phyloP scores from a whole-genome alignment of 2,797 vertebrate genomes.

The Myotis myotis region DNA sequence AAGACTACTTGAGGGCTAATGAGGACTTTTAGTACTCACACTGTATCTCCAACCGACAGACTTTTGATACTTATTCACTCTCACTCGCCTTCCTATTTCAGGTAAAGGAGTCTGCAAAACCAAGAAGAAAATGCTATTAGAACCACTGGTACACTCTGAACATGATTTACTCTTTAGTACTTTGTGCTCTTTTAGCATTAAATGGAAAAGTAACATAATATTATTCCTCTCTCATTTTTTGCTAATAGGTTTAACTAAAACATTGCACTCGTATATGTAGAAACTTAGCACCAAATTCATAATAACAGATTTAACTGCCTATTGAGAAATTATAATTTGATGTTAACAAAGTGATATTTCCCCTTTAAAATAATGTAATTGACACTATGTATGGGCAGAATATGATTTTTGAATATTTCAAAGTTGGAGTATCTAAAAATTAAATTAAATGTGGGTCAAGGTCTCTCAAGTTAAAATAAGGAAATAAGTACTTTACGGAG shows the following conservation, averaged over 20 bases:
- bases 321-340: constrained; percentile 34
- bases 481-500: neutral
- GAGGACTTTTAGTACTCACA: constrained; percentile 65
- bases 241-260: constrained; percentile 28
- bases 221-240: constrained; percentile 6
- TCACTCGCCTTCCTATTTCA: constrained; percentile 75
- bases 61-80: constrained; percentile 77
- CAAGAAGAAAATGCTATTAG: constrained; percentile 37
- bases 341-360: neutral
- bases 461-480: constrained; percentile 23
- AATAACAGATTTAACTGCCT: constrained; percentile 4
- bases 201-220: neutral
- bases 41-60: constrained; percentile 79
- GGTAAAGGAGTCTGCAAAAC: constrained; percentile 71
- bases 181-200: neutral
- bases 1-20: neutral
- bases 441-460: neutral
- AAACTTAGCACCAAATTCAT: constrained; percentile 38
- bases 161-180: neutral
- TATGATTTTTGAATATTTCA: constrained; percentile 48
- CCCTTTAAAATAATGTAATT: neutral
- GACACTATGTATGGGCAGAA: neutral
- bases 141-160: neutral
- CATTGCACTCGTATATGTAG: constrained; percentile 3
- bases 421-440: neutral